Evolutionary conservation across 2,797 vertebrate species (phyloP), one percentile per base, ranked within the genome.

Genomic region (Spinibarbus caldwelli): DNA sequence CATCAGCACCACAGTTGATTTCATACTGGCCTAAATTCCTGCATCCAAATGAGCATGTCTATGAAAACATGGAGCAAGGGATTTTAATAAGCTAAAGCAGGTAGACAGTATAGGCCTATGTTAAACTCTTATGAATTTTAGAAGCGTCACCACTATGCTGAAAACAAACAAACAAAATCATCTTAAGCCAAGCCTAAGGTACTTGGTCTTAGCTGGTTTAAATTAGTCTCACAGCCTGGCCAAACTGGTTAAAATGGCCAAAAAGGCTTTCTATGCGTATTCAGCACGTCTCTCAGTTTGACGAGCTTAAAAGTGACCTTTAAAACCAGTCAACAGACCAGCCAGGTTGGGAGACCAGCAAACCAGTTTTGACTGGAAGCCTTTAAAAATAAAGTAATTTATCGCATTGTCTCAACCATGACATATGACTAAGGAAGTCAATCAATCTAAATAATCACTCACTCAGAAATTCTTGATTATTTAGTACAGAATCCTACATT

Each of bases 341-440:
- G 31, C 19, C 34, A 36, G 34, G 34, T 5, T 9, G n/a, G n/a
- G n/a, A n/a, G n/a, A n/a, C n/a, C n/a, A n/a, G n/a, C n/a, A n/a
- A n/a, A n/a, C n/a, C n/a, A n/a, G 10, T n/a, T 26, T 26, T 43
- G 41, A 7, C 41, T 31, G 11, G 73, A 17, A 38, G n/a, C 36
- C 54, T 57, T 59, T 19, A 83, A 54, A 67, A 10, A 45, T 23
- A 54, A 83, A 85, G 59, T 26, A 64, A 86, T 85, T 34, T 11
- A 73, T 76, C 26, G 70, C 91, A 91, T 91, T 94, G 92, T 94
- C 91, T 93, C 92, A 91, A 92, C 90, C 91, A 93, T 95, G 94
- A 96, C 95, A 88, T n/a, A n/a, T 94, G 93, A 91, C 93, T 88
- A 67, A 91, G 95, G 93, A 95, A 95, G 93, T 92, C 89, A 92